A percentile compares a stretch with the other conserved stretches of the same genome.
phyloP scores from a whole-genome alignment of 2,888 invertebrate species.

The Leucophenga montana region DNA sequence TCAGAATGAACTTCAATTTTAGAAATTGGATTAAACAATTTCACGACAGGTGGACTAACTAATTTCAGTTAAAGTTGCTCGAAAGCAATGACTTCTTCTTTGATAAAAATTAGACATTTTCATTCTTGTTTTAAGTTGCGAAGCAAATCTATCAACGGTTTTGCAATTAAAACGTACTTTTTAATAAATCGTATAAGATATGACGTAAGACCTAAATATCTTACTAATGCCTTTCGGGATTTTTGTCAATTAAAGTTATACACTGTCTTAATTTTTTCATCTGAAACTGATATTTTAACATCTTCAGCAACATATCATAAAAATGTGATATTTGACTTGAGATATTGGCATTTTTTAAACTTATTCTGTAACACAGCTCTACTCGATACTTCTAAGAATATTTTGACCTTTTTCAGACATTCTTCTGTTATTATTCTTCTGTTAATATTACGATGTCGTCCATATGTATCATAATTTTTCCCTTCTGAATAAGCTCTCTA shows the following conservation, averaged over 20 bases:
- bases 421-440: not conserved
- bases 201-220: no score
- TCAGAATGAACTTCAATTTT: conserved; percentile 47
- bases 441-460: conserved; percentile 9
- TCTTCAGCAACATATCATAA: conserved; percentile 43
- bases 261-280: no score
- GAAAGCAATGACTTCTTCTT: conserved; percentile 35
- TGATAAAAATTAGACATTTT: conserved; percentile 34
- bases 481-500: conserved; percentile 11
- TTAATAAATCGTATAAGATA: no score
- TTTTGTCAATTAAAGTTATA: no score
- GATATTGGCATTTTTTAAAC: conserved; percentile 41
- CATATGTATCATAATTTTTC: conserved; percentile 5
- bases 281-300: conserved; percentile 34
- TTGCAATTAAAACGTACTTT: no score
- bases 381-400: conserved; percentile 31
- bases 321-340: conserved; percentile 33
- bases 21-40: conserved; percentile 30
- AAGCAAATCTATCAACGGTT: no score
- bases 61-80: conserved; percentile 33
- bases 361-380: conserved; percentile 32
- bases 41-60: conserved; percentile 40
- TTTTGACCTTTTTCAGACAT: conserved; percentile 6
- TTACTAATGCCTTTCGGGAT: no score
- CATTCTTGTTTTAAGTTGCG: not conserved